These are phyloP conservation scores for Muschampia plurimacula DNA, from an alignment of 2,888 invertebrate genomes.

Conservation along the genomic window DNA sequence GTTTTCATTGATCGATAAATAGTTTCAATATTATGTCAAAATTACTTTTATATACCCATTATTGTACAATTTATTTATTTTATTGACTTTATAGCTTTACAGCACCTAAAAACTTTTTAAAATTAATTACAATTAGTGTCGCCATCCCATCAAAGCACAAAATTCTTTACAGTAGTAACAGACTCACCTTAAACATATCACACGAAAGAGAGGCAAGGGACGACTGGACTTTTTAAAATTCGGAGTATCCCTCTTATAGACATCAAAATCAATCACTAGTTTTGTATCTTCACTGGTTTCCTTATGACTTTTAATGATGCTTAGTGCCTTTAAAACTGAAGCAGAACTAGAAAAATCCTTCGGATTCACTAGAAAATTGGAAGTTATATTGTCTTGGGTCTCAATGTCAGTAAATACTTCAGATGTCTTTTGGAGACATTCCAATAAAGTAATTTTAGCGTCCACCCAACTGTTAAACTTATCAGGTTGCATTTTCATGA, in stretches of 20 bases:
- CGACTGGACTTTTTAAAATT: constrained; percentile 70
- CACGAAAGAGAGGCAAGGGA: constrained; percentile 73
- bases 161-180: too few relatives aligned
- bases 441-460: constrained; percentile 65
- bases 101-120: too few relatives aligned
- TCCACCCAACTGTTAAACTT: constrained; percentile 67
- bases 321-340: constrained; percentile 64
- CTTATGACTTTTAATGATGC: constrained; percentile 62
- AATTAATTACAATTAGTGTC: too few relatives aligned
- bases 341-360: constrained; percentile 64
- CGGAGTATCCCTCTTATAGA: constrained; percentile 74
- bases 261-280: constrained; percentile 71
- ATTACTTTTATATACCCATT: too few relatives aligned
- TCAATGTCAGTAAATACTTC: constrained; percentile 51
- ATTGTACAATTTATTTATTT: too few relatives aligned
- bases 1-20: too few relatives aligned
- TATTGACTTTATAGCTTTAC: too few relatives aligned
- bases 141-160: too few relatives aligned
- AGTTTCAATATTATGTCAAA: too few relatives aligned
- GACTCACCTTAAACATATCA: constrained; percentile 76
- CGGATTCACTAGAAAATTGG: constrained; percentile 55
- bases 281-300: constrained; percentile 49
- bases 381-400: constrained; percentile 41
- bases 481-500: constrained; percentile 55
- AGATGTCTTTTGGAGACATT: constrained; percentile 60